Percentiles rank a stretch among this genome's conserved stretches.
These are phyloP conservation scores for Sturnira hondurensis DNA, from an alignment of 2,113 vertebrate species.

Conservation along the genomic window DNA sequence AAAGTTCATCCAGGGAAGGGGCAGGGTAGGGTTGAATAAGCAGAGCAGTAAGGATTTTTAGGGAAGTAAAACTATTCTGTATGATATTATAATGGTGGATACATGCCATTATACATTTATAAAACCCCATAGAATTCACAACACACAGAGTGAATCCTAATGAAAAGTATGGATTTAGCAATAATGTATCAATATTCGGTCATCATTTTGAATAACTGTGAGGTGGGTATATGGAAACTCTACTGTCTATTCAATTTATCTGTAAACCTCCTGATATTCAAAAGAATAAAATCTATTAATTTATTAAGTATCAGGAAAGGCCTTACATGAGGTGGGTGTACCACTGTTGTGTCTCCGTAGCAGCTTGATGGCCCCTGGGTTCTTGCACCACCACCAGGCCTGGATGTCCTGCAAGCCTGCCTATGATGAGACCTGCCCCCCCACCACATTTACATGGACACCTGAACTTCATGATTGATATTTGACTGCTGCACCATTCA, in stretches of 20 bases:
- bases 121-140: neutral
- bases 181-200: neutral
- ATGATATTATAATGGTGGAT: too few relatives aligned
- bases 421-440: neutral
- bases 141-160: neutral
- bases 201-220: neutral
- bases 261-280: neutral
- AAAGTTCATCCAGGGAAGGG: neutral
- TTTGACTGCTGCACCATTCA: neutral
- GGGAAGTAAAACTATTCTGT: neutral
- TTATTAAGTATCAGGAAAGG: neutral
- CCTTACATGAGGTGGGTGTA: neutral
- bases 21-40: neutral
- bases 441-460: fast-evolving
- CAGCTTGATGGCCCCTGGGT: neutral
- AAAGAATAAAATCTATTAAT: neutral
- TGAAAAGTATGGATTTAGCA: neutral
- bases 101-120: too few relatives aligned
- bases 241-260: neutral
- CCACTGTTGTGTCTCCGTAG: neutral
- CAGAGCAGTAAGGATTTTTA: neutral
- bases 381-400: neutral
- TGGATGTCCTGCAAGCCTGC: neutral
- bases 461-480: neutral
- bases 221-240: neutral